phyloP scores from a whole-genome alignment of 2,888 invertebrate species.

The Drosophila algonquin region DNA sequence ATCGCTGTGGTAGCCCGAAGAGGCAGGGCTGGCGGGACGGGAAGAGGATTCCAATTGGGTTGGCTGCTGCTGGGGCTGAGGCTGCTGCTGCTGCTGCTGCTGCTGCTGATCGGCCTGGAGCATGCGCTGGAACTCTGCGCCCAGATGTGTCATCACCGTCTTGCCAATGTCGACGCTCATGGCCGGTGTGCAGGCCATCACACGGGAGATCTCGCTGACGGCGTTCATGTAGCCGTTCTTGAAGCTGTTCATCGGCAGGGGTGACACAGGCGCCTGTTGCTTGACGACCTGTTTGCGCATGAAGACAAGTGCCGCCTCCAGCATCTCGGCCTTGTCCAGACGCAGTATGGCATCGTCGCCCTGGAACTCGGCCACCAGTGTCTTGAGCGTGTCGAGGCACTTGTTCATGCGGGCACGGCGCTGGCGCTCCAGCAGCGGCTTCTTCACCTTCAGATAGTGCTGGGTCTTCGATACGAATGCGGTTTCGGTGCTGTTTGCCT shows the following conservation, averaged over 20 bases:
- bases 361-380: conserved; percentile 90
- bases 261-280: conserved; percentile 85
- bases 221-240: conserved; percentile 95
- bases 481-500: conserved; percentile 43
- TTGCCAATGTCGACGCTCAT: conserved; percentile 94
- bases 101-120: conserved; percentile 61
- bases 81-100: conserved; percentile 42
- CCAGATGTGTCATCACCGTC: conserved; percentile 94
- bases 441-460: conserved; percentile 96
- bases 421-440: conserved; percentile 94
- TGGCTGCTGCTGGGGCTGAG: conserved; percentile 8
- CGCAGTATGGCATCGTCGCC: conserved; percentile 95
- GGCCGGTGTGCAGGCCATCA: conserved; percentile 92
- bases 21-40: conserved; percentile 80
- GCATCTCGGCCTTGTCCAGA: conserved; percentile 94
- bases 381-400: conserved; percentile 94
- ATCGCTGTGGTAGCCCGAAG: conserved; percentile 83
- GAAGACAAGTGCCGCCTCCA: conserved; percentile 93
- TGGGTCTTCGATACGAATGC: conserved; percentile 89
- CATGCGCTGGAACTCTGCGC: conserved; percentile 89
- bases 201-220: conserved; percentile 94
- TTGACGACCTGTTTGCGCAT: conserved; percentile 86
- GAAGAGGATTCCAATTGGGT: conserved; percentile 48
- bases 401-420: conserved; percentile 95
- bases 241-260: conserved; percentile 88